phyloP scores from a whole-genome alignment of 1,140 invertebrate species.

The Nylanderia fulva region DNA sequence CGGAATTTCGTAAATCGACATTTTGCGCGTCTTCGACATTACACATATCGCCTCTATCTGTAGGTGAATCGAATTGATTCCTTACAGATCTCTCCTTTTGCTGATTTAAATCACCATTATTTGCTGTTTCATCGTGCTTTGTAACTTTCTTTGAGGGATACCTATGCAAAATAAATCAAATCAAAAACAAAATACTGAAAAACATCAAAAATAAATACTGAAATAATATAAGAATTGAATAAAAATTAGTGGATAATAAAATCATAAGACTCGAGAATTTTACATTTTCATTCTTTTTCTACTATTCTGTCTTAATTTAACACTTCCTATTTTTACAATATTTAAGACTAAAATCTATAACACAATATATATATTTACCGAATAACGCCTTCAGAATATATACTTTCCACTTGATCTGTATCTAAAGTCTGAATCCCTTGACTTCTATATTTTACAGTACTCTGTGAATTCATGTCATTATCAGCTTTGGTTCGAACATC shows the following conservation, averaged over 20 bases:
- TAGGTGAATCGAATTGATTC: conserved; percentile 47
- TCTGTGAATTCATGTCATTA: conserved; percentile 14
- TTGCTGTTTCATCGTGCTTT: conserved; percentile 23
- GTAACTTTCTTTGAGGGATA: conserved; percentile 63
- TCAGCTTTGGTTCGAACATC: conserved; percentile 65
- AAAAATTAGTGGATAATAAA: not conserved
- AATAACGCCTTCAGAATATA: conserved; percentile 77
- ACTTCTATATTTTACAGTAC: conserved; percentile 72
- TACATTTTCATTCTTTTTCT: not conserved
- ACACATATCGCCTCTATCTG: conserved; percentile 62
- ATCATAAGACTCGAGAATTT: not conserved
- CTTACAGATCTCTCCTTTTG: conserved; percentile 23
- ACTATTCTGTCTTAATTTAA: not conserved
- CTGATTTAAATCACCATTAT: conserved; percentile 24
- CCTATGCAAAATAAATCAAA: conserved; percentile 38
- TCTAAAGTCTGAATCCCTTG: conserved; percentile 82
- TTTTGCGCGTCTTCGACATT: conserved; percentile 22
- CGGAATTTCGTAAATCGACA: conserved; percentile 33
- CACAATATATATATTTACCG: conserved; percentile 73
- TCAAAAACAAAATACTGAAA: not conserved
- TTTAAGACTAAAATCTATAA: conserved; percentile 5
- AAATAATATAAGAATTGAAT: not conserved
- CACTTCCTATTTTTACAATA: not conserved
- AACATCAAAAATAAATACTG: not conserved
- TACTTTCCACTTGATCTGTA: conserved; percentile 70